Evolutionary conservation across 2,797 vertebrate genomes (phyloP).

Genomic region (Lepilemur septentrionalis): DNA sequence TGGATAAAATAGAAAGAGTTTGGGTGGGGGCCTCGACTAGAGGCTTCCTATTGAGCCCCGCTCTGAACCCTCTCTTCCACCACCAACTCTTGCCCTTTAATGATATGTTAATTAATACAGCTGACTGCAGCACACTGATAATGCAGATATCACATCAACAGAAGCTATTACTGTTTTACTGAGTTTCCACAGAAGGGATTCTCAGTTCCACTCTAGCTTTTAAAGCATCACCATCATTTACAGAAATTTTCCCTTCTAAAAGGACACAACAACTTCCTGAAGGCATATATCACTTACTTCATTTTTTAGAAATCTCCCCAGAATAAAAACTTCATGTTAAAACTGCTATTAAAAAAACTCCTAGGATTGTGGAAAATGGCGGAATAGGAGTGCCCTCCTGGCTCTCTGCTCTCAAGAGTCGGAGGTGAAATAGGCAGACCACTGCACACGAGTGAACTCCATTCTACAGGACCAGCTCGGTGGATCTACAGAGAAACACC

Average conservation of each 20-base stretch:
- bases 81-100: background rate
- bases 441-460: no score
- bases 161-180: slow-evolving; percentile 82
- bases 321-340: no score
- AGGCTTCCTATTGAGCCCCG: background rate
- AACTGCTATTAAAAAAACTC: no score
- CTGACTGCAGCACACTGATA: slow-evolving; percentile 3
- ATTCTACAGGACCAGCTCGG: no score
- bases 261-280: slow-evolving; percentile 66
- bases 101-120: slow-evolving; percentile 11
- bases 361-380: no score
- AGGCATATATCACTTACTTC: background rate
- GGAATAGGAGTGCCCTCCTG: no score
- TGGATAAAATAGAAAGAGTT: background rate
- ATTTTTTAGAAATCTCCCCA: background rate
- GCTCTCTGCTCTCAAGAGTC: no score
- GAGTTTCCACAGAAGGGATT: slow-evolving; percentile 85
- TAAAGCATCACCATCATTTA: slow-evolving; percentile 87
- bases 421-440: no score
- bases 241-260: slow-evolving; percentile 83
- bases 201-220: slow-evolving; percentile 88
- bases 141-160: slow-evolving; percentile 44
- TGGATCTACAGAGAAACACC: no score
- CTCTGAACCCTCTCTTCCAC: background rate
- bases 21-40: rapidly evolving